Conservation (phyloP, 2,797 vertebrate genomes). For the Spea hammondii region DNA sequence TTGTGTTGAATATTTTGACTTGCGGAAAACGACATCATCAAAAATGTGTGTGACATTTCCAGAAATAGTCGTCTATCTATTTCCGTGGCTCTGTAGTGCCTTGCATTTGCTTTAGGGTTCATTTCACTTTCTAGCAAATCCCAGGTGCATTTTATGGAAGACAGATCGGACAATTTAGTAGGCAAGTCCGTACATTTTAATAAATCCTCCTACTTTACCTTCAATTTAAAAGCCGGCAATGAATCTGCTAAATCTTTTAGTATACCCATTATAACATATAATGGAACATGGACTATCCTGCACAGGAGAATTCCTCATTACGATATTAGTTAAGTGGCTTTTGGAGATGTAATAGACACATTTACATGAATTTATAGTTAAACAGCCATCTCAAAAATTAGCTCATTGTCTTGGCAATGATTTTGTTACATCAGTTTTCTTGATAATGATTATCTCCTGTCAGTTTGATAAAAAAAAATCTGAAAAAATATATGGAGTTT, state of each 20-base stretch:
- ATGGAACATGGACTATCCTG: conserved; percentile 49
- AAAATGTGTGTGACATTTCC: conserved; percentile 32
- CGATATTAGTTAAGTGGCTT: conserved; percentile 46
- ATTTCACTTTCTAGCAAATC: conserved; percentile 38
- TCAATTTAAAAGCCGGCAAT: conserved; percentile 43
- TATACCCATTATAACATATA: conserved; percentile 43
- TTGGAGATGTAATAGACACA: conserved; percentile 44
- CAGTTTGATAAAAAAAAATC: conserved; percentile 26
- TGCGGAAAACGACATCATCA: conserved; percentile 19
- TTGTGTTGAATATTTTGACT: conserved; percentile 21
- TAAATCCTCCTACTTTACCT: conserved; percentile 43
- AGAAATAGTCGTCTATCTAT: conserved; percentile 35
- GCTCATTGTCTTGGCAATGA: conserved; percentile 24
- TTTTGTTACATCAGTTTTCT: conserved; percentile 29
- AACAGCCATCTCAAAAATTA: conserved; percentile 34
- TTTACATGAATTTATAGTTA: conserved; percentile 43
- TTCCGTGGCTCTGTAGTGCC: conserved; percentile 20
- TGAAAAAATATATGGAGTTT: conserved; percentile 9
- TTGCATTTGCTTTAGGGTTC: conserved; percentile 31
- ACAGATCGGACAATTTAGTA: conserved; percentile 42
- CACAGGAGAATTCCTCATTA: conserved; percentile 43
- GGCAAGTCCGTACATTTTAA: conserved; percentile 45
- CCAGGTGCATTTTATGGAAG: conserved; percentile 43
- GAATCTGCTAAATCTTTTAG: conserved; percentile 50
- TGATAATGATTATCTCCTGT: conserved; percentile 27